phyloP scores from a whole-genome alignment of 2,113 vertebrate species.

The Corynorhinus townsendii region DNA sequence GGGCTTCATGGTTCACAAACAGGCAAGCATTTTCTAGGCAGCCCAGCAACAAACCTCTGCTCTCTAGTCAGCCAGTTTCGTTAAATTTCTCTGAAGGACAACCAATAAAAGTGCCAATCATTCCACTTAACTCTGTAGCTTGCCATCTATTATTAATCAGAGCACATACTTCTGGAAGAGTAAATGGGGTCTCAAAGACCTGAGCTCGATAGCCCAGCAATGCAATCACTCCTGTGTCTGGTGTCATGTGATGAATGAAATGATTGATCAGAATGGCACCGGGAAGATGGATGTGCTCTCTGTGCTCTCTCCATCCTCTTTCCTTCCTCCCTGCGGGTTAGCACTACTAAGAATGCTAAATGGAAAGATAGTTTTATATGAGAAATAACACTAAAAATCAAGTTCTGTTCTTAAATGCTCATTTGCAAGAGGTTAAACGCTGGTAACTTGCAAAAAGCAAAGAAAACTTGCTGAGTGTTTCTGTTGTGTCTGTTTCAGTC shows the following conservation, averaged over 20 bases:
- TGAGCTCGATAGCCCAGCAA: slow-evolving; percentile 57
- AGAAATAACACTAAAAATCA: not conserved
- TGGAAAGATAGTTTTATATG: not conserved
- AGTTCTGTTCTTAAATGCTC: not conserved
- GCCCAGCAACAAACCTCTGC: not conserved
- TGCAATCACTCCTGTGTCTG: slow-evolving; percentile 24
- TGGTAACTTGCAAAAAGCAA: not conserved
- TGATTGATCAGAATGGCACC: slow-evolving; percentile 27
- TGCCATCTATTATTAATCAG: slow-evolving; percentile 70
- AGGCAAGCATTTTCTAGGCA: not conserved
- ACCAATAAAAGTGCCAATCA: slow-evolving; percentile 59
- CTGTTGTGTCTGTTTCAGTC: not conserved
- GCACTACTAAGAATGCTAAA: not conserved
- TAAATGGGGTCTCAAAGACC: slow-evolving; percentile 40
- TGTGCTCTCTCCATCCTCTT: not conserved
- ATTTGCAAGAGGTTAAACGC: not conserved
- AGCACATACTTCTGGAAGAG: slow-evolving; percentile 49
- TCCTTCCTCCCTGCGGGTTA: not conserved
- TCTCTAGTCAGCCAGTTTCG: slow-evolving; percentile 9
- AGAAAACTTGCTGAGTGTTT: not conserved
- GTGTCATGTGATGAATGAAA: slow-evolving; percentile 13
- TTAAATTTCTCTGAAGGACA: slow-evolving; percentile 52
- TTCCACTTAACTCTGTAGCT: slow-evolving; percentile 53
- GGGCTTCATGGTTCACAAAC: slow-evolving; percentile 32
- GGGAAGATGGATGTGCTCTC: not conserved